Evolutionary conservation across 2,888 invertebrate species (phyloP).

Genomic region (Matsumyia berberina): DNA sequence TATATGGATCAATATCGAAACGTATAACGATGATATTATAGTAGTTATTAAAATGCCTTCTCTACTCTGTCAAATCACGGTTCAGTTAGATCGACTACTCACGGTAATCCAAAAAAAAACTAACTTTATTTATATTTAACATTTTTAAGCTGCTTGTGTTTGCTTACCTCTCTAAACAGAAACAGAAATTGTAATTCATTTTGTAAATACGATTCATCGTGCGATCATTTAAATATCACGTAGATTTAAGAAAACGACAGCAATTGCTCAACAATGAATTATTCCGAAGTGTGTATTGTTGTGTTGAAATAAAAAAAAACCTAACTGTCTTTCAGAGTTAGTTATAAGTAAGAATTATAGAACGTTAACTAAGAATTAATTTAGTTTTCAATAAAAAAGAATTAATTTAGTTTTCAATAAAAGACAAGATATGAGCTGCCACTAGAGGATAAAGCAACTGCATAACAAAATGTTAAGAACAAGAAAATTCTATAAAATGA

Average conservation of each 20-base stretch:
- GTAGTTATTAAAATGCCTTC: conserved; percentile 41
- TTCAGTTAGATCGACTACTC: conserved; percentile 6
- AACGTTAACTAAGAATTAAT: conserved; percentile 25
- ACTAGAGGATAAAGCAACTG: conserved; percentile 30
- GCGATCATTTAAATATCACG: conserved; percentile 41
- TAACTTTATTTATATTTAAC: conserved; percentile 36
- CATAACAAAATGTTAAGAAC: conserved; percentile 7
- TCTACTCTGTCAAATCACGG: conserved; percentile 34
- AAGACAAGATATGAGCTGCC: conserved; percentile 60
- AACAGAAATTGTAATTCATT: conserved; percentile 21
- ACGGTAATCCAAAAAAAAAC: conserved; percentile 23
- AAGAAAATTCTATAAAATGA: neutral
- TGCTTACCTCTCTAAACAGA: conserved; percentile 12
- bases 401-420: conserved; percentile 35
- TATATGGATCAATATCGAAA: conserved; percentile 37
- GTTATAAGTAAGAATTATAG: conserved; percentile 48
- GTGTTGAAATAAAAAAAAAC: neutral
- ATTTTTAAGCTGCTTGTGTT: conserved; percentile 23
- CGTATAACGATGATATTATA: conserved; percentile 36
- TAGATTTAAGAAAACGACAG: conserved; percentile 22
- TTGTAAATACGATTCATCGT: conserved; percentile 65
- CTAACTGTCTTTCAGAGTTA: conserved; percentile 45
- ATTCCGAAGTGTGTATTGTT: conserved; percentile 41
- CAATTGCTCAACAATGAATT: conserved; percentile 53
- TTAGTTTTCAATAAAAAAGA: conserved; percentile 30